phyloP scores from a whole-genome alignment of 2,113 vertebrate genomes.

The Elachura formosa region DNA sequence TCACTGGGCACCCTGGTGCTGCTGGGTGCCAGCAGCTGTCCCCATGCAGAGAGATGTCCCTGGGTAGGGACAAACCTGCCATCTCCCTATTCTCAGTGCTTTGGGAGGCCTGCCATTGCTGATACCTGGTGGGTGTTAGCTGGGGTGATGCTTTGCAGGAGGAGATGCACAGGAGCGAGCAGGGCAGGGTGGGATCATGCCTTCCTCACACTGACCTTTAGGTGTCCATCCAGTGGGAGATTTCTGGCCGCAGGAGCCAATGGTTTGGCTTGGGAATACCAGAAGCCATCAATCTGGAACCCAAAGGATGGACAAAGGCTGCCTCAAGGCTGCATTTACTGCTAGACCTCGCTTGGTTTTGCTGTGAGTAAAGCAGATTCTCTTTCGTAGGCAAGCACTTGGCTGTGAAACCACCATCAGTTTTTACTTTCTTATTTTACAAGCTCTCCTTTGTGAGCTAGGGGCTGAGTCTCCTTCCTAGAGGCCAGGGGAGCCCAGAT shows the following conservation, averaged over 20 bases:
- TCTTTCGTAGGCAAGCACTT: background rate
- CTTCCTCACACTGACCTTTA: background rate
- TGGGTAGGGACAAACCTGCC: background rate
- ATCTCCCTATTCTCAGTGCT: background rate
- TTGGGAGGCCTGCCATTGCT: no score
- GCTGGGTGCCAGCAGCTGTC: background rate
- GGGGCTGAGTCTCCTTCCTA: background rate
- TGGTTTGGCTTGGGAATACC: background rate
- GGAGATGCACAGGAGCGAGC: background rate
- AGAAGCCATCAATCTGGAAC: background rate
- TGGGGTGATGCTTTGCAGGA: background rate
- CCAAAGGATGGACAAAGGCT: background rate
- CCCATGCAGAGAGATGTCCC: background rate
- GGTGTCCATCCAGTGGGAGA: background rate
- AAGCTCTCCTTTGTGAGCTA: fast-evolving
- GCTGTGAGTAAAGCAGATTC: background rate
- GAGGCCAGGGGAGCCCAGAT: fast-evolving
- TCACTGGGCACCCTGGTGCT: background rate
- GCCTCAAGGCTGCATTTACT: background rate
- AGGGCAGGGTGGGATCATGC: background rate
- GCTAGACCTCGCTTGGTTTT: background rate
- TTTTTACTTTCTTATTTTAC: background rate
- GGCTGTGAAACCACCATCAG: background rate
- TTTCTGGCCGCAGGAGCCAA: fast-evolving
- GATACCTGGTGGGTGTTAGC: fast-evolving